Evolutionary conservation across 2,113 vertebrate genomes (phyloP), one percentile per base, ranked within the genome.

Genomic region (Bolborhynchus lineola): DNA sequence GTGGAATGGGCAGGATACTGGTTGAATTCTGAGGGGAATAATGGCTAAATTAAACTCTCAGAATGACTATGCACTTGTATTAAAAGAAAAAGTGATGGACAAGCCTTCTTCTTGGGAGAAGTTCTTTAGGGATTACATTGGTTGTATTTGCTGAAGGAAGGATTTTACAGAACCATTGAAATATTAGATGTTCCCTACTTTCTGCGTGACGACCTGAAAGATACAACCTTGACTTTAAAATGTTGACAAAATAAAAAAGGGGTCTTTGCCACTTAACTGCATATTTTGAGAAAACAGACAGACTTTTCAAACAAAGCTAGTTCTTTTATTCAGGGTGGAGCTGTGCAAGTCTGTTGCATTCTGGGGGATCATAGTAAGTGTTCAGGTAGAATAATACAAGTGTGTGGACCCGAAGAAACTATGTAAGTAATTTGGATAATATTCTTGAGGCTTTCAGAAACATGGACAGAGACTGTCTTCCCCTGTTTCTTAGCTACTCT

Each of bases 71-170:
- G 9, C 0, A 16, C 3, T 83, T 57, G 14, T 33, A 65, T 10
- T 65, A 26, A 31, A 82, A 20, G 20, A 33, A 33, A 63, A 12
- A 2, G 15, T 76, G 64, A 55, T 20, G 16, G 50, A 50, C 8
- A 41, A n/a, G 11, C 0, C 3, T 41, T 79, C 14, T 47, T 65
- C 24, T 41, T 60, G 9, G 26, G 20, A 62, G 31, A 62, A 63
- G 4, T 6, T 26, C 18, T 50, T 62, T 11, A 46, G 6, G 1
- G 7, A 50, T 13, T 6, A 6, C 13, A 13, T 18, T 44, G 1
- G 6, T 42, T 59, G 3, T 28, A 57, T 11, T 79, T 17, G 33
- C 26, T 63, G 21, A 16, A 89, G 24, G 16, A 19, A 69, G 8
- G 13, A 46, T 63, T 85, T 71, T 47, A 79, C 6, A 72, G 33